Base-by-base conservation (phyloP, 2,797 vertebrate species). In the Myripristis jacobus region DNA sequence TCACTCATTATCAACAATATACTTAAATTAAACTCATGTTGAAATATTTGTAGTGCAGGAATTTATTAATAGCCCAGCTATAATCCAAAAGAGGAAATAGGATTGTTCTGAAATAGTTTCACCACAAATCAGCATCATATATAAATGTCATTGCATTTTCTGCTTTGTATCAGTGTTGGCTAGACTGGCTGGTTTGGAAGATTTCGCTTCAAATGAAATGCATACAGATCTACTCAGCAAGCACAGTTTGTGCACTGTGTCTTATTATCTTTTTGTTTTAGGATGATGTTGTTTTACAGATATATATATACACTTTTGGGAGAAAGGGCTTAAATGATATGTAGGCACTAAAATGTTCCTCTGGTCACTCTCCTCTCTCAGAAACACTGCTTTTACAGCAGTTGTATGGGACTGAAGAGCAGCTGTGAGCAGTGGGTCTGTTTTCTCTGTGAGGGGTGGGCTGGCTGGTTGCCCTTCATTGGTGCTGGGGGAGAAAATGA, bases 1-100 rank as follows among this genome's bases (percentile, higher is more conserved):
- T 59, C 41, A 31, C 69, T 82, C 56, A 47, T 75, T 54, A 43
- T 77, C 50, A 74, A 43, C 66, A 19, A 18, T 29, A 54, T 34
- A 68, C 46, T 56, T 41, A 41, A 25, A 57, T 29, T 12, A 41
- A 41, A 41, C 38, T 41, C 3, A 0, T 8, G 2, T 22, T 24
- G n/a, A 72, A 60, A 58, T 24, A 36, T 47, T 24, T 52, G 50
- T 55, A 19, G 57, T 50, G 63, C 16, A 34, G 18, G 25, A 13
- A 12, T 57, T 8, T 66, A 31, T 58, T 68, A 12, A 51, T 79
- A 68, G 18, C 25, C 9, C 25, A 53, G 1, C 3, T 59, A 46
- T 47, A 36, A 47, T 12, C 7, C 2, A 6, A 36, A 56, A 57
- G 60, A 22, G 47, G 3, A 53, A 29, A 38, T 31, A 12, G 13